Conservation (phyloP, 2,888 invertebrate genomes). For the Metalampra italica region DNA sequence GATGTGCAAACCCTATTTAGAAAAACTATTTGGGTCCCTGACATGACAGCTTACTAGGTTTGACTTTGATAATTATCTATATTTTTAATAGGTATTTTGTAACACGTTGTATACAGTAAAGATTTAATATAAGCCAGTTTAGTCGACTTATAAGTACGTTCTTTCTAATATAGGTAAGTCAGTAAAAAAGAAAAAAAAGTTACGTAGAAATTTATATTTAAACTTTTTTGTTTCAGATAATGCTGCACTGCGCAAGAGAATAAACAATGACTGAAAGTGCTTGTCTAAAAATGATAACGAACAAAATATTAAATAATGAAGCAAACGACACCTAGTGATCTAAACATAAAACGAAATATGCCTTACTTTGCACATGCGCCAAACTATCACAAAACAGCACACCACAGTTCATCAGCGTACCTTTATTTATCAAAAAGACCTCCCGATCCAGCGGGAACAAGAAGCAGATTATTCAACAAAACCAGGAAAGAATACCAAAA, state of each 20-base stretch:
- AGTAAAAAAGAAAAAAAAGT: no score
- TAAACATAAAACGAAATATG: conserved; percentile 28
- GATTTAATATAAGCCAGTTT: no score
- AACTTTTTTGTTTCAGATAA: conserved; percentile 2
- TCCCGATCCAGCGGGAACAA: conserved; percentile 32
- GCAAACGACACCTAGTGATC: conserved; percentile 20
- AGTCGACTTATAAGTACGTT: no score
- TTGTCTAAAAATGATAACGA: conserved; percentile 10
- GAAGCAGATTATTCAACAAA: conserved; percentile 19
- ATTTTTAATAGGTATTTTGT: no score
- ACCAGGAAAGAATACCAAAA: conserved; percentile 17
- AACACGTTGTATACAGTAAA: no score
- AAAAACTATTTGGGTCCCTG: no score
- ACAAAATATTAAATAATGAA: conserved; percentile 20
- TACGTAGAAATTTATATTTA: not conserved
- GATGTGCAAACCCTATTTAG: no score
- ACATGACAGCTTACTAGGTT: no score
- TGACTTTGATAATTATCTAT: no score
- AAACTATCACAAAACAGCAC: conserved; percentile 25
- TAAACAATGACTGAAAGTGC: not conserved
- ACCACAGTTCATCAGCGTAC: conserved; percentile 26
- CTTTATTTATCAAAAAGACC: conserved; percentile 45
- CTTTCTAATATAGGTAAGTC: no score
- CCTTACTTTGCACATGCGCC: conserved; percentile 28
- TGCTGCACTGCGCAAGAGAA: not conserved